phyloP scores from a whole-genome alignment of 2,888 invertebrate species.

The Nipponacmea schrenckii region DNA sequence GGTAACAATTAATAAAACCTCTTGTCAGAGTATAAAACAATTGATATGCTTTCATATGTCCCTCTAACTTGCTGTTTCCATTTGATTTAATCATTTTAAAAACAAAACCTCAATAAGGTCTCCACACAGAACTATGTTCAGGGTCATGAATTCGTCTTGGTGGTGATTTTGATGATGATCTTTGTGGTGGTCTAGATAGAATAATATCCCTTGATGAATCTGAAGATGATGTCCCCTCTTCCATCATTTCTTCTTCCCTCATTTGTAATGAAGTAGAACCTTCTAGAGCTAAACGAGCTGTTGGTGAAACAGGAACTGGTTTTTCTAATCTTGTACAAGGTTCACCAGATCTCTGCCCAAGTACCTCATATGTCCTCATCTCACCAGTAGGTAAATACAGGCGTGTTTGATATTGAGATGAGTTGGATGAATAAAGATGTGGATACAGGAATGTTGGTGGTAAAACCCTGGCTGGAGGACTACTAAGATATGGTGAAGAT shows the following conservation, averaged over 20 bases:
- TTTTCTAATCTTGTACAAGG: constrained; percentile 17
- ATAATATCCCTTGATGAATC: constrained; percentile 19
- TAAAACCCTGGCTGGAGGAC: constrained; percentile 53
- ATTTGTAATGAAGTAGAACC: constrained; percentile 16
- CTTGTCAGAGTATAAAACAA: no score
- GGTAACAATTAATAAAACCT: no score
- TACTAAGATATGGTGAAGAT: constrained; percentile 49
- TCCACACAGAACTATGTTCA: constrained; percentile 48
- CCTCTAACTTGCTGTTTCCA: no score
- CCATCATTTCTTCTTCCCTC: constrained; percentile 22
- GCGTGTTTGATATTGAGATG: constrained; percentile 53
- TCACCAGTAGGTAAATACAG: constrained; percentile 51
- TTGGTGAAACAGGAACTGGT: constrained; percentile 26
- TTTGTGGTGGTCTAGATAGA: constrained; percentile 20
- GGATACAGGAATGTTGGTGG: constrained; percentile 63
- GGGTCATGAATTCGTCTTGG: constrained; percentile 29
- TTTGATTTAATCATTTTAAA: no score
- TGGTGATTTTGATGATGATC: constrained; percentile 19
- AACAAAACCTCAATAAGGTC: constrained; percentile 46
- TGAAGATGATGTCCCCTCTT: constrained; percentile 20
- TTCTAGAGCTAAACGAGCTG: constrained; percentile 24
- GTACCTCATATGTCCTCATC: constrained; percentile 48
- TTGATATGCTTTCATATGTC: no score
- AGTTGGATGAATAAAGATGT: constrained; percentile 54
- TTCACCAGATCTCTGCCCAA: constrained; percentile 33